Base-by-base conservation (phyloP, 2,113 vertebrate genomes). In the Oreotrochilus melanogaster region DNA sequence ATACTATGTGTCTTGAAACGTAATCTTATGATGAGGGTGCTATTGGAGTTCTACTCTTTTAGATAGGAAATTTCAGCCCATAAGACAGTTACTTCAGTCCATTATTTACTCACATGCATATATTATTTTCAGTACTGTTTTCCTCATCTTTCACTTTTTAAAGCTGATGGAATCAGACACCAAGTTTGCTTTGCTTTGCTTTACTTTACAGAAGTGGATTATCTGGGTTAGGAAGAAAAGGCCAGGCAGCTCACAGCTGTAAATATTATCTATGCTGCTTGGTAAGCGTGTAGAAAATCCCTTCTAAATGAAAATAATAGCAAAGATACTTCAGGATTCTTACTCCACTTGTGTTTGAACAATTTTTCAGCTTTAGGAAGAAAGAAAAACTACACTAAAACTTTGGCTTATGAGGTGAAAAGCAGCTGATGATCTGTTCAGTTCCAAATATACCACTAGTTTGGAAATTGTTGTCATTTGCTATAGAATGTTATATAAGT, bases 71-170 rank as follows among this genome's bases (percentile, higher is more conserved):
- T 85, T 81, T 64, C 75, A 93, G 50, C 71, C 82, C 64, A 33
- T 64, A 51, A 93, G 76, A 89, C 65, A 75, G 80, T 80, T 86
- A 37, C n/a, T 86, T 75, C 60, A 78, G 16, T 43, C 39, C 61
- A 42, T 78, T 86, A 69, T 61, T 78, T 85, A 81, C 57, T 45
- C 21, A 67, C 51, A 86, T 45, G n/a, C 47, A 86, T 53, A 35
- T 50, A 56, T 74, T 92, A 78, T 75, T 91, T 95, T 84, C 84
- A 89, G 83, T n/a, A 85, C 30, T 28, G 18, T 73, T 73, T 72
- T 92, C 65, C 39, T 60, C 35, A 35, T 86, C 51, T 74, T 74
- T 83, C 23, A 91, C 54, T 56, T 90, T 85, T 56, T 47, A 73
- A 88, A 91, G 51, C 19, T 70, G 30, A 71, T 54, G 72, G 64